Evolutionary conservation across 2,113 vertebrate genomes (phyloP).

Genomic region (Edolisoma coerulescens): DNA sequence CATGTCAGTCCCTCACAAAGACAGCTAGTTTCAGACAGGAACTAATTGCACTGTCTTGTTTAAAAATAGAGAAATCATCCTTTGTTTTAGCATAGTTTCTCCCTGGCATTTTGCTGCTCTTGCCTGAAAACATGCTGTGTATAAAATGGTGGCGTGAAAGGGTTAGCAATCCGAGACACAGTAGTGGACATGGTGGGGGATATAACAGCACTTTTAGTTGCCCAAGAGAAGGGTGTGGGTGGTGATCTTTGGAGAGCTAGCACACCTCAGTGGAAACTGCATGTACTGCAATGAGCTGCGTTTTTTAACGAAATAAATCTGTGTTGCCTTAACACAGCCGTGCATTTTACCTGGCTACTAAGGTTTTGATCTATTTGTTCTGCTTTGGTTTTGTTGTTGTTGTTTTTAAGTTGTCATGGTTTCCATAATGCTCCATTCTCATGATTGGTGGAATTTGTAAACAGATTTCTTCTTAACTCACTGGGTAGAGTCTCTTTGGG

Average conservation of each 20-base stretch:
- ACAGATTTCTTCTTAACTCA: neutral
- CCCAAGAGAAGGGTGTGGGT: neutral
- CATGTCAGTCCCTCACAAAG: neutral
- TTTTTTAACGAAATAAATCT: neutral
- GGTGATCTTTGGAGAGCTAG: conserved; percentile 59
- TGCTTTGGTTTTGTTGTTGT: neutral
- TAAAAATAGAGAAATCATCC: conserved; percentile 27
- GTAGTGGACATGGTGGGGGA: neutral
- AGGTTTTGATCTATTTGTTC: neutral
- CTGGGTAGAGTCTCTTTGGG: neutral
- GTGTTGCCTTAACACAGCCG: neutral
- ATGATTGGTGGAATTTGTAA: neutral
- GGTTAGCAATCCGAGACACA: conserved; percentile 3
- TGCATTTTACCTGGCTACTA: neutral
- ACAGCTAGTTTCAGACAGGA: neutral
- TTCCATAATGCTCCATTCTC: neutral
- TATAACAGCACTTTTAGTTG: neutral
- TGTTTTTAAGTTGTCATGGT: neutral
- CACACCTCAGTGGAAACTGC: conserved; percentile 61
- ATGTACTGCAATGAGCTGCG: neutral
- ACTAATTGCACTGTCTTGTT: neutral
- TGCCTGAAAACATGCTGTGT: neutral
- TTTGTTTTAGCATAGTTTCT: conserved; percentile 17
- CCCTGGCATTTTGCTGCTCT: neutral
- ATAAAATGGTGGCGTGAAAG: conserved; percentile 14